phyloP scores from a whole-genome alignment of 2,797 vertebrate genomes.

The Falco novaeseelandiae region DNA sequence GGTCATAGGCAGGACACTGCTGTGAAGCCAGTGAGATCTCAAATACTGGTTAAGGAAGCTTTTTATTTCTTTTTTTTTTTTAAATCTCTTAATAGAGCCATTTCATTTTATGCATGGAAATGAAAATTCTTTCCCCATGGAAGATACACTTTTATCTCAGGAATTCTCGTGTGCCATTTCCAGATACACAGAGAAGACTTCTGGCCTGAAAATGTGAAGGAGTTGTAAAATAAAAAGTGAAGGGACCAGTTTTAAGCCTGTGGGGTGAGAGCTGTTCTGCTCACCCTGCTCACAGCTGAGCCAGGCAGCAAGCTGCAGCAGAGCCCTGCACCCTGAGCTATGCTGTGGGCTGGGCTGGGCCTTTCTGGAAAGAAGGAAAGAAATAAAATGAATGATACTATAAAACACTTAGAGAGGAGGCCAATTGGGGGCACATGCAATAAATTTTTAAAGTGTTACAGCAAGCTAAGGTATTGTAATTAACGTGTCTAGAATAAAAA shows the following conservation, averaged over 20 bases:
- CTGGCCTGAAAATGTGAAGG: background rate
- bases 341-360: background rate
- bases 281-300: fast-evolving
- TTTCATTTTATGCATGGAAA: background rate
- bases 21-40: background rate
- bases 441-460: background rate
- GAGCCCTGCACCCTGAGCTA: fast-evolving
- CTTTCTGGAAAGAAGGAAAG: background rate
- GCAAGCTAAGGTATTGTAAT: background rate
- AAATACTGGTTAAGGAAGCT: background rate
- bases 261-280: background rate
- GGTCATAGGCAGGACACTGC: background rate
- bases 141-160: conserved; percentile 2
- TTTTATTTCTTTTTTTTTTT: background rate
- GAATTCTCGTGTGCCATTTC: background rate
- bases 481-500: background rate
- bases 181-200: background rate
- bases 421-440: background rate
- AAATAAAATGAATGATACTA: background rate
- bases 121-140: background rate
- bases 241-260: background rate
- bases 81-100: background rate
- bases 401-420: background rate
- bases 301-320: background rate
- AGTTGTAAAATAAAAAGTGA: background rate